Conservation (phyloP, 2,888 invertebrate species). For the Rhagium mordax region DNA sequence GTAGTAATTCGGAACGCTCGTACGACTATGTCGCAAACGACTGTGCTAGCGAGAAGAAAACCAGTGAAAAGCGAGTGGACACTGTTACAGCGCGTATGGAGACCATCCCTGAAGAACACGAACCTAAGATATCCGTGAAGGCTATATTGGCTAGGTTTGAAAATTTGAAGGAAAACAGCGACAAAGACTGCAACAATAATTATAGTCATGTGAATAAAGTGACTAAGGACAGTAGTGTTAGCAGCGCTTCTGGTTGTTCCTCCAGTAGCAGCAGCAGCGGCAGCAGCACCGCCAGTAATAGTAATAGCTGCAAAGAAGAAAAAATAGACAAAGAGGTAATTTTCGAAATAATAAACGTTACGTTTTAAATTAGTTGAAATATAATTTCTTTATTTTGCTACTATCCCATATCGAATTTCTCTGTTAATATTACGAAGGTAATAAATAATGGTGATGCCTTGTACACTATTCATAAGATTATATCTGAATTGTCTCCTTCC, state of each 20-base stretch:
- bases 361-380: too few relatives aligned
- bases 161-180: constrained; percentile 68
- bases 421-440: too few relatives aligned
- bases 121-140: constrained; percentile 88
- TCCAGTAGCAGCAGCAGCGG: constrained; percentile 20
- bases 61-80: constrained; percentile 51
- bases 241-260: constrained; percentile 30
- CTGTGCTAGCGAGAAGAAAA: constrained; percentile 51
- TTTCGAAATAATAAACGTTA: background rate
- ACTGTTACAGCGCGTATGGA: constrained; percentile 75
- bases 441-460: too few relatives aligned
- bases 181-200: constrained; percentile 42
- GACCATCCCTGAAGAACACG: constrained; percentile 86
- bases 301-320: constrained; percentile 2
- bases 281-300: background rate
- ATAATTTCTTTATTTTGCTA: too few relatives aligned
- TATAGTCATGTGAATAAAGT: constrained; percentile 31
- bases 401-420: too few relatives aligned
- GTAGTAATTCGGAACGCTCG: constrained; percentile 58
- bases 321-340: constrained; percentile 23
- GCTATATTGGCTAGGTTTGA: constrained; percentile 88
- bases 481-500: too few relatives aligned
- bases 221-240: constrained; percentile 36
- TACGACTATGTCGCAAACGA: constrained; percentile 58
- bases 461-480: too few relatives aligned